A percentile compares a stretch with the other conserved stretches of the same genome.
phyloP scores from a whole-genome alignment of 2,888 invertebrate species.

The Ormia ochracea region DNA sequence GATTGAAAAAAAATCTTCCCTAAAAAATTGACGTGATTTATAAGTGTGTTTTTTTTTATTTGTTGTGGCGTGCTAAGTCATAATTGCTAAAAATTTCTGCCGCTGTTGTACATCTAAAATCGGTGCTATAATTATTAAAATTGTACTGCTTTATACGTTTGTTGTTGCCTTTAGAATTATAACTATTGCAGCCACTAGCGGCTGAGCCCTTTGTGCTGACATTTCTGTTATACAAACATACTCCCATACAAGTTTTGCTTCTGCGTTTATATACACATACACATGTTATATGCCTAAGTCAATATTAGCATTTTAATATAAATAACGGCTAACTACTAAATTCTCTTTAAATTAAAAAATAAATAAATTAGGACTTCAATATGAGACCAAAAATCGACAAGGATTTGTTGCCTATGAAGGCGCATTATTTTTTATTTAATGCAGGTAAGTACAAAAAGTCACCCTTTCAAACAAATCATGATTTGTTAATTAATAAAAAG shows the following conservation, averaged over 20 bases:
- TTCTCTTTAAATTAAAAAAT: neutral
- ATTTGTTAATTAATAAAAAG: no score
- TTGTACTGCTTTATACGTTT: neutral
- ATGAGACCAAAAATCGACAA: conserved; percentile 80
- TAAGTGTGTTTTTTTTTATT: neutral
- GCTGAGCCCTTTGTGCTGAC: neutral
- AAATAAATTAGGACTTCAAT: conserved; percentile 12
- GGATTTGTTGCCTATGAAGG: conserved; percentile 89
- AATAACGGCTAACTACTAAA: conserved; percentile 20
- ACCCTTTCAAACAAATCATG: no score
- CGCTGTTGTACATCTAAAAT: neutral
- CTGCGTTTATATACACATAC: neutral
- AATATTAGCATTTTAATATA: conserved; percentile 14
- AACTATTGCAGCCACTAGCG: neutral
- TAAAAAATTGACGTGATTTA: neutral
- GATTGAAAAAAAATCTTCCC: neutral
- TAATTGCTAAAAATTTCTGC: neutral
- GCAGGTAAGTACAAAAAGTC: conserved; percentile 82
- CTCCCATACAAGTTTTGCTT: neutral
- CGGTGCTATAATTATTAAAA: conserved; percentile 29
- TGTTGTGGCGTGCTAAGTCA: conserved; percentile 4
- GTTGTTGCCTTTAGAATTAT: neutral
- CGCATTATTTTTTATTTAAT: conserved; percentile 91
- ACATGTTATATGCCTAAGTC: neutral
- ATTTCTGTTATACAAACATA: neutral